Base-by-base conservation (phyloP, 2,797 vertebrate species). In the Sebastes goodei region DNA sequence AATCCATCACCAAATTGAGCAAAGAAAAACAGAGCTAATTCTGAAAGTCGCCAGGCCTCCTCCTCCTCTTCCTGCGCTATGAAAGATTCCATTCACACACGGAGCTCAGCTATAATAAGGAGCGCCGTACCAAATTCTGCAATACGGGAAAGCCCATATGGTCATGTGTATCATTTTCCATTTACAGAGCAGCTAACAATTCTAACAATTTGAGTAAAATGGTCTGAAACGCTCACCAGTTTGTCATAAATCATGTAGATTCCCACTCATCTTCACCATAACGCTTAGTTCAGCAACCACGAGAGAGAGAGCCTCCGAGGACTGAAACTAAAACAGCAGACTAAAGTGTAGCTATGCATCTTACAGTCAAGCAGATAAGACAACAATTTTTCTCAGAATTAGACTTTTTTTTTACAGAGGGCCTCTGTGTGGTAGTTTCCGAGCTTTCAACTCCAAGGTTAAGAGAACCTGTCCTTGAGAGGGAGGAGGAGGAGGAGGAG, bases 1-100 rank as follows among this genome's bases (percentile, higher is more conserved):
- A 94, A 94, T 92, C 92, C 87, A 92, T 94, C 91, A 89, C 86
- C 82, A 92, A 94, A 93, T 85, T 90, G 92, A 93, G 92, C 91
- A 92, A 94, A 95, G 93, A 92, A 94, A 95, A 94, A 94, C 93
- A 95, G 83, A 87, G 90, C 91, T 94, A 94, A 95, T 94, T 94
- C 89, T 89, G 91, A 87, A 90, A 92, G 93, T 91, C 85, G 86
- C 91, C 92, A 87, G 90, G 73, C 90, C 88, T 84, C 86, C 90
- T 88, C 89, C 91, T 94, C 88, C 89, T 93, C 89, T 94, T 94
- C 92, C 94, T 93, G 91, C 15, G 2, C 84, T 79, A 94, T 95
- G 94, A 95, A 95, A 94, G 94, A 93, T 94, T 92, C 94, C 92
- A 85, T 95, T 95, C 94, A 94, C 90, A 90, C 89, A 89, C 80